A percentile compares a stretch with the other conserved stretches of the same genome.
Conservation (phyloP, 2,888 invertebrate species). For the Cantharis rufa region DNA sequence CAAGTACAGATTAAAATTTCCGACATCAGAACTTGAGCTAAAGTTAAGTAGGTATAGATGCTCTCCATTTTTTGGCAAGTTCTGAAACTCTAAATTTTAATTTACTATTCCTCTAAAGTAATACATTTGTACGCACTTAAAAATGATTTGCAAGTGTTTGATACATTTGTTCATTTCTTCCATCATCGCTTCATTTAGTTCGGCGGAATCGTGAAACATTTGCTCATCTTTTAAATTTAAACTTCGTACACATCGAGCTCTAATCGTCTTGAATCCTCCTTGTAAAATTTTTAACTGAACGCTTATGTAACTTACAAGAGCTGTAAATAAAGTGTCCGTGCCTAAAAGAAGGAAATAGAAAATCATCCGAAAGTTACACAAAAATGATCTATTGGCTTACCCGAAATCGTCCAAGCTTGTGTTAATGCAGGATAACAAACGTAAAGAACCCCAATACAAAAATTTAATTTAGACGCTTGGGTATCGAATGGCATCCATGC, state of each 20-base stretch:
- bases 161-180: slow-evolving; percentile 37
- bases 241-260: slow-evolving; percentile 34
- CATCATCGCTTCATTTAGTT: slow-evolving; percentile 34
- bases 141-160: slow-evolving; percentile 38
- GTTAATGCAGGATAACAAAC: slow-evolving; percentile 30
- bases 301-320: slow-evolving; percentile 37
- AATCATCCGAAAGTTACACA: neutral
- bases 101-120: no score
- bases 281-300: slow-evolving; percentile 39
- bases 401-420: slow-evolving; percentile 32
- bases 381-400: slow-evolving; percentile 8
- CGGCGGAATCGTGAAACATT: slow-evolving; percentile 20
- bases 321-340: slow-evolving; percentile 40
- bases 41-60: slow-evolving; percentile 37
- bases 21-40: slow-evolving; percentile 41
- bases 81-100: slow-evolving; percentile 28
- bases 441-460: slow-evolving; percentile 26
- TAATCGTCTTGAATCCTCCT: slow-evolving; percentile 40
- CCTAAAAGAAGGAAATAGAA: slow-evolving; percentile 24
- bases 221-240: slow-evolving; percentile 19
- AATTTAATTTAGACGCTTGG: slow-evolving; percentile 16
- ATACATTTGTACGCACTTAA: slow-evolving; percentile 26
- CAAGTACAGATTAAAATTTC: slow-evolving; percentile 41
- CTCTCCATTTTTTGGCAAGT: slow-evolving; percentile 37
- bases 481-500: slow-evolving; percentile 33